phyloP scores from a whole-genome alignment of 2,797 vertebrate species.

The Heteromormyrus szaboi region DNA sequence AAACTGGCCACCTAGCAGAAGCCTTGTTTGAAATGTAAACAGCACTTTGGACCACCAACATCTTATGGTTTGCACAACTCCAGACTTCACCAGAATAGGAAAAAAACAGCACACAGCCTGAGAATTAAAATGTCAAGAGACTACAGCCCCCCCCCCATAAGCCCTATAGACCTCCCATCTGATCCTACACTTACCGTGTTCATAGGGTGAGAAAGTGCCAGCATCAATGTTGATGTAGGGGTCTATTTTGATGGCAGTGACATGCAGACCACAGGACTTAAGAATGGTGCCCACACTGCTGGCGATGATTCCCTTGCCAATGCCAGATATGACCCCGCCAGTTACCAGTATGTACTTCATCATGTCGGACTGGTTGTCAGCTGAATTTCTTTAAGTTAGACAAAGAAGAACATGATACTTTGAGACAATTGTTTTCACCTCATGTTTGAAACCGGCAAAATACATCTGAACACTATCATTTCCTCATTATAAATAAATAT shows the following conservation, averaged over 20 bases:
- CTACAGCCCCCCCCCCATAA: background rate
- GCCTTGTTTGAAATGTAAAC: background rate
- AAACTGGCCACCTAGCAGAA: background rate
- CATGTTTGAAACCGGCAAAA: background rate
- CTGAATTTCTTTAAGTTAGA: background rate
- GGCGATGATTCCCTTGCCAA: constrained; percentile 93
- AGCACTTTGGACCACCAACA: background rate
- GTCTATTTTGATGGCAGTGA: constrained; percentile 94
- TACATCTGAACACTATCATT: background rate
- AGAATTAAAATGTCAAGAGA: background rate
- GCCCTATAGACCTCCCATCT: background rate
- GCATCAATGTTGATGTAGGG: constrained; percentile 97
- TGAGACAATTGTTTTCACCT: background rate
- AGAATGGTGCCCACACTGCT: constrained; percentile 94
- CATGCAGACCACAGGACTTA: constrained; percentile 86
- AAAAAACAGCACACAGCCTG: background rate
- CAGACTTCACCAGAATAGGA: background rate
- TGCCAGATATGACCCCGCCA: constrained; percentile 92
- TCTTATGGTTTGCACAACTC: background rate
- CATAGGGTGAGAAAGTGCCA: constrained; percentile 90
- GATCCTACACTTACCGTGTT: constrained; percentile 72
- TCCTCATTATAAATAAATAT: background rate
- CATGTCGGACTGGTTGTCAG: constrained; percentile 25
- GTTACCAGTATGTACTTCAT: constrained; percentile 98
- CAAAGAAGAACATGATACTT: background rate